These are phyloP conservation scores for Phoxinus phoxinus DNA, from an alignment of 2,113 vertebrate species.

Conservation along the genomic window DNA sequence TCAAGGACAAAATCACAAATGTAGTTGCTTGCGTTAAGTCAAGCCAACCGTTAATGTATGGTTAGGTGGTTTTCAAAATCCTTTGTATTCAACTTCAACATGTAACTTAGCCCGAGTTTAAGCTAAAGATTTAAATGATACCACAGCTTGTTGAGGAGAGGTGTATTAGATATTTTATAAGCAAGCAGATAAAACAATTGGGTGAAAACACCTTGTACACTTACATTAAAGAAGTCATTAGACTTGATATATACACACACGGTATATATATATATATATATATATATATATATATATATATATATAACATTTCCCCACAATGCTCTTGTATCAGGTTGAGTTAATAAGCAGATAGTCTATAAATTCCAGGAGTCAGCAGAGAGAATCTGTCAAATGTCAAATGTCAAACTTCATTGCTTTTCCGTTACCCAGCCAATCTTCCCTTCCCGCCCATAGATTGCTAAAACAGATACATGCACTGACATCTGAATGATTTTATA, in stretches of 20 bases:
- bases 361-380: constrained; percentile 16
- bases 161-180: no score
- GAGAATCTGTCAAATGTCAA: no score
- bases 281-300: no score
- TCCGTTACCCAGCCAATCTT: constrained; percentile 2
- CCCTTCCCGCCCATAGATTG: neutral
- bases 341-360: constrained; percentile 45
- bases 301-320: neutral
- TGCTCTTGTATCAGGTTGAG: neutral
- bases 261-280: neutral
- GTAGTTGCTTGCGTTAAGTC: neutral
- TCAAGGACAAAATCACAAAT: neutral
- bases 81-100: no score
- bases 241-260: neutral
- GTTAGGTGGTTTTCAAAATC: no score
- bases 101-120: no score
- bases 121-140: no score
- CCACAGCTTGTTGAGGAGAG: neutral
- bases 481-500: constrained; percentile 7
- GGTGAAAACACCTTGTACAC: neutral
- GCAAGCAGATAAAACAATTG: no score
- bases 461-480: neutral
- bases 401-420: constrained; percentile 32
- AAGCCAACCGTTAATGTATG: no score
- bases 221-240: neutral